phyloP scores from a whole-genome alignment of 2,888 invertebrate genomes.

The Drosophila maculinotata region DNA sequence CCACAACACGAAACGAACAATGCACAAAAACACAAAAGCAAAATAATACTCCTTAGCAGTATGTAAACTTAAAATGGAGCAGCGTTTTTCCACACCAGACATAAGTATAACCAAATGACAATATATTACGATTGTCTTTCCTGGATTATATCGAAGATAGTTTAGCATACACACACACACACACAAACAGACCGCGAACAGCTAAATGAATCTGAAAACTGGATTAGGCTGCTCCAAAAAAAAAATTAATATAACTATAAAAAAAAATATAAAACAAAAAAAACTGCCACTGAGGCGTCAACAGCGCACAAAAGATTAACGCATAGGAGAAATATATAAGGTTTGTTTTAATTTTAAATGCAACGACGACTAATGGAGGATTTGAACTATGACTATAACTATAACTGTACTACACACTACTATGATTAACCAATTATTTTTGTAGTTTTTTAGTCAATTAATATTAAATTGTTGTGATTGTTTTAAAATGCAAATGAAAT shows the following conservation, averaged over 20 bases:
- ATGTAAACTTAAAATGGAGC: slow-evolving; percentile 30
- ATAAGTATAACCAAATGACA: slow-evolving; percentile 61
- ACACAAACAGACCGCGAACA: slow-evolving; percentile 28
- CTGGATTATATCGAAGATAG: slow-evolving; percentile 45
- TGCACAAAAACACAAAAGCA: slow-evolving; percentile 55
- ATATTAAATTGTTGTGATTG: slow-evolving; percentile 83
- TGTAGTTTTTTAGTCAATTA: slow-evolving; percentile 80
- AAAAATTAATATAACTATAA: slow-evolving; percentile 10
- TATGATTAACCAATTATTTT: slow-evolving; percentile 78
- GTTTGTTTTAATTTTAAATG: slow-evolving; percentile 73
- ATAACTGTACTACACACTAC: slow-evolving; percentile 52
- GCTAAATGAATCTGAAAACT: slow-evolving; percentile 11
- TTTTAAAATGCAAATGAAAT: slow-evolving; percentile 79
- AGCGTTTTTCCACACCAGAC: slow-evolving; percentile 11
- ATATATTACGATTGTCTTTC: slow-evolving; percentile 68
- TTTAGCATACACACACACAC: slow-evolving; percentile 52
- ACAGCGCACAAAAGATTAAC: slow-evolving; percentile 71
- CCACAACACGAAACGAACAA: slow-evolving; percentile 60
- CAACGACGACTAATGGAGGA: slow-evolving; percentile 85
- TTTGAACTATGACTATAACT: slow-evolving; percentile 68
- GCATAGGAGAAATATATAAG: slow-evolving; percentile 65
- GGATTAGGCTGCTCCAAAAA: slow-evolving; percentile 28
- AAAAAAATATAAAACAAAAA: slow-evolving; percentile 18
- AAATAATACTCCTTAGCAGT: slow-evolving; percentile 70
- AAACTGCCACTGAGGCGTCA: slow-evolving; percentile 73